Percentiles rank a stretch among this genome's conserved stretches.
phyloP scores from a whole-genome alignment of 1,140 invertebrate genomes.

The Lepidotrigona ventralis region DNA sequence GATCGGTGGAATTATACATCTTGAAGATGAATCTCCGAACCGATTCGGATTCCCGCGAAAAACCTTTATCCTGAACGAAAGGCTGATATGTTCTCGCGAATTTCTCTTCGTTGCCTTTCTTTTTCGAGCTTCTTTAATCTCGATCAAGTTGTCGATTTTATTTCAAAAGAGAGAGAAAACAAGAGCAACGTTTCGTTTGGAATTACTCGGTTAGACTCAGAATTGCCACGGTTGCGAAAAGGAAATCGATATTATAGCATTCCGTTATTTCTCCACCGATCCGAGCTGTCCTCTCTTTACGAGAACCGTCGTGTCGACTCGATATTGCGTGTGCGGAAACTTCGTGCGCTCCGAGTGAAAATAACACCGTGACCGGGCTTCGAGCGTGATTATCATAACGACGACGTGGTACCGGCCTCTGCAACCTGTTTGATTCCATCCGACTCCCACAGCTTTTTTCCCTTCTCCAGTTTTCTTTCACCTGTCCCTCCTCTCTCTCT shows the following conservation, averaged over 20 bases:
- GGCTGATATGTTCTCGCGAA: background rate
- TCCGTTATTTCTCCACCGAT: conserved; percentile 1
- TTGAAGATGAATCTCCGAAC: too few relatives aligned
- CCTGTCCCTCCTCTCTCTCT: background rate
- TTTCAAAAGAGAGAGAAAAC: background rate
- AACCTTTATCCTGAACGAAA: too few relatives aligned
- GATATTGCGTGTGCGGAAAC: background rate
- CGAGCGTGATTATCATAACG: conserved; percentile 41
- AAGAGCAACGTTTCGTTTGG: background rate
- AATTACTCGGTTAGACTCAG: background rate
- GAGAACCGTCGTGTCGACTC: too few relatives aligned
- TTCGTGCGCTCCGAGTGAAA: background rate
- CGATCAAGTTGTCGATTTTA: conserved; percentile 6
- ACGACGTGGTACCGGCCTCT: conserved; percentile 4
- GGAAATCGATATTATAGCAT: background rate
- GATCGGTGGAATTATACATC: conserved; percentile 5
- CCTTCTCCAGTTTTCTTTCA: background rate
- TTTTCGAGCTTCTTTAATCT: conserved; percentile 16
- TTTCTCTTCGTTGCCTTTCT: background rate
- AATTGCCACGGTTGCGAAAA: background rate
- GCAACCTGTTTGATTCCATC: conserved; percentile 48
- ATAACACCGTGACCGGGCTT: conserved; percentile 13
- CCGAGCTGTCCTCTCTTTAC: background rate
- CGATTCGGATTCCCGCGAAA: background rate
- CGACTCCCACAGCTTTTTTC: background rate